Base-by-base conservation (phyloP, 2,797 vertebrate species). In the Notolabrus celidotus region DNA sequence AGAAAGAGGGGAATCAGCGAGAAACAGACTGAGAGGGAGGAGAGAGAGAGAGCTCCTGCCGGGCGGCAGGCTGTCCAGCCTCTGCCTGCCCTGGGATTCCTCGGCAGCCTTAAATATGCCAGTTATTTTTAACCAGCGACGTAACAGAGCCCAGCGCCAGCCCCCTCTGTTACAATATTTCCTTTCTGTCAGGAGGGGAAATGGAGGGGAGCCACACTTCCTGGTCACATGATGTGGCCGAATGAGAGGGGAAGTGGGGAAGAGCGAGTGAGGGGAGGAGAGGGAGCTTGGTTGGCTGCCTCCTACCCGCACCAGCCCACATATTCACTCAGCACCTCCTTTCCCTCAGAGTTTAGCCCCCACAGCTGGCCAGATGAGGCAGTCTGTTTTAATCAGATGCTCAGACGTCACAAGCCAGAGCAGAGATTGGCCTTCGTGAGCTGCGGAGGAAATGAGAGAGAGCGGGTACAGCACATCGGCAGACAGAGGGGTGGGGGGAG, bases 51-150 rank as follows among this genome's bases (percentile, higher is more conserved):
- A 92, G 88, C 88, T 72, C 71, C 83, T 83, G 92, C 87, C 86
- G 93, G 88, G 90, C 89, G 85, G 88, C 90, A 89, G 75, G 88
- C 95, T 95, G 96, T 94, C 94, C 96, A 92, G 95, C 92, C 88
- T 95, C 87, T 97, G 96, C 92, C 92, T 96, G 94, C 57, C 63
- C 93, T 94, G 98, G 97, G 97, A 98, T 98, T 97, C 97, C 97
- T 95, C 94, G 76, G 89, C 95, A 38, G 56, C 95, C 95, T 99
- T 99, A 99, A 99, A 99, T 99, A 99, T 98, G 94, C 91, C 84
- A 87, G 97, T 97, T 99, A 99, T 99, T 99, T 99, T 99, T 99
- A 99, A 96, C 96, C 93, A 81, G 75, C 93, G 93, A 97, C 96
- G 97, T 99, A 96, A 96, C 92, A 91, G 90, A 0, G 81, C 54